Conservation (phyloP, 2,888 invertebrate genomes). For the Clanis bilineata region DNA sequence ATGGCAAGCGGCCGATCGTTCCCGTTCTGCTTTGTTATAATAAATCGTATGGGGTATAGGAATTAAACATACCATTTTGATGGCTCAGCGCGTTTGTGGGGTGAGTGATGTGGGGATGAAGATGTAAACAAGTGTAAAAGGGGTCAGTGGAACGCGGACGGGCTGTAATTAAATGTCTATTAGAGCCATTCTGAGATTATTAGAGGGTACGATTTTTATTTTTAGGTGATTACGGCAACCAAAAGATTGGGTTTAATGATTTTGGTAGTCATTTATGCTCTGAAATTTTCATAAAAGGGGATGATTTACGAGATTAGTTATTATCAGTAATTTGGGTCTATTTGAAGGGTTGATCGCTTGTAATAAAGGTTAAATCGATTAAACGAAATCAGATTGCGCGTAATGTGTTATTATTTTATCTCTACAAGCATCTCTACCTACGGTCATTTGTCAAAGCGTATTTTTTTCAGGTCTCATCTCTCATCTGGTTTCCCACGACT, state of each 20-base stretch:
- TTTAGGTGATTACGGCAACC: constrained; percentile 61
- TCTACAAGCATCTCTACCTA: not conserved
- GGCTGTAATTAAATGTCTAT: constrained; percentile 79
- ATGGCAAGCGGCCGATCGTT: constrained; percentile 78
- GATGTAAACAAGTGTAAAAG: constrained; percentile 82
- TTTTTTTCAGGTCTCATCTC: constrained; percentile 35
- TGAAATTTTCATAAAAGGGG: constrained; percentile 31
- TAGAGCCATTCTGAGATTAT: constrained; percentile 74
- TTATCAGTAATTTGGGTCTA: constrained; percentile 1
- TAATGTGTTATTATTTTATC: not conserved
- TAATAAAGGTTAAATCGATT: not conserved
- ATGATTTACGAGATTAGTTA: constrained; percentile 25
- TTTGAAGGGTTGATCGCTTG: not conserved
- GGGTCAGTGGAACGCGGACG: constrained; percentile 75
- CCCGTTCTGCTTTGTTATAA: constrained; percentile 77
- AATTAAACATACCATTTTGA: constrained; percentile 81
- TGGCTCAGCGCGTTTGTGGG: constrained; percentile 67
- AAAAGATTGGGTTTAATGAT: constrained; percentile 45
- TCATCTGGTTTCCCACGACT: constrained; percentile 48
- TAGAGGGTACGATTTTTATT: constrained; percentile 63
- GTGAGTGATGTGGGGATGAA: constrained; percentile 69
- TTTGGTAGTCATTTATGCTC: constrained; percentile 36
- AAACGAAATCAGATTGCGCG: not conserved
- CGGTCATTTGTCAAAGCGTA: constrained; percentile 20
- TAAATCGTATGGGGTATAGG: constrained; percentile 79